Percentiles rank a stretch among this genome's conserved stretches.
Conservation (phyloP, 2,888 invertebrate species). For the Eupithecia dodoneata region DNA sequence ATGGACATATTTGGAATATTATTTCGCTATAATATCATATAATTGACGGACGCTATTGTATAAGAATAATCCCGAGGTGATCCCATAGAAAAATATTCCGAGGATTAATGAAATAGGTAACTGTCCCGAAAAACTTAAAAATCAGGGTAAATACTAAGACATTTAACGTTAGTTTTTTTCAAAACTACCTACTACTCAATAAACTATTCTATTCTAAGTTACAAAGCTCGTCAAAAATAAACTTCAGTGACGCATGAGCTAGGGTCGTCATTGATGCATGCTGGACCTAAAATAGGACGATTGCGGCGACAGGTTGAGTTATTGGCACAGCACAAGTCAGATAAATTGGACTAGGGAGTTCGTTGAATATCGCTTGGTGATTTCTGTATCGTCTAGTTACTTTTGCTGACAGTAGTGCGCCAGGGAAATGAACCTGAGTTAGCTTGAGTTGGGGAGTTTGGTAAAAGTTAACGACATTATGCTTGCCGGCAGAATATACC, state of each 20-base stretch:
- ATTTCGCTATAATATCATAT: too few relatives aligned
- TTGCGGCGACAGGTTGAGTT: conserved; percentile 62
- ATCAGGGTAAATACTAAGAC: too few relatives aligned
- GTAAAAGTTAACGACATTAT: not conserved
- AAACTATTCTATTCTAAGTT: not conserved
- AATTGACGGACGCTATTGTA: too few relatives aligned
- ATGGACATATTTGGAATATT: too few relatives aligned
- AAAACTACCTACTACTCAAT: too few relatives aligned
- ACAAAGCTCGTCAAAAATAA: conserved; percentile 60
- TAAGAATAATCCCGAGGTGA: too few relatives aligned
- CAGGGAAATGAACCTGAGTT: not conserved
- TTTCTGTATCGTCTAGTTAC: conserved; percentile 48
- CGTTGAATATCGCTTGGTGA: conserved; percentile 55
- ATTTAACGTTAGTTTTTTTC: too few relatives aligned
- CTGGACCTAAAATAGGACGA: conserved; percentile 65
- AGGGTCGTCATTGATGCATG: conserved; percentile 66
- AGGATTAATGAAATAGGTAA: too few relatives aligned
- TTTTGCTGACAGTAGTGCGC: not conserved
- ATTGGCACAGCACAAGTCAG: conserved; percentile 57
- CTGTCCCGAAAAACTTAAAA: too few relatives aligned
- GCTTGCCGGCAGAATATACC: too few relatives aligned
- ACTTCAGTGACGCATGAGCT: conserved; percentile 67
- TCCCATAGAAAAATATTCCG: too few relatives aligned
- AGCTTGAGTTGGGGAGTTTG: not conserved
- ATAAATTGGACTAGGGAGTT: conserved; percentile 57